These are phyloP conservation scores for Gryon sp. DNA, from an alignment of 1,140 invertebrate genomes.

Conservation along the genomic window DNA sequence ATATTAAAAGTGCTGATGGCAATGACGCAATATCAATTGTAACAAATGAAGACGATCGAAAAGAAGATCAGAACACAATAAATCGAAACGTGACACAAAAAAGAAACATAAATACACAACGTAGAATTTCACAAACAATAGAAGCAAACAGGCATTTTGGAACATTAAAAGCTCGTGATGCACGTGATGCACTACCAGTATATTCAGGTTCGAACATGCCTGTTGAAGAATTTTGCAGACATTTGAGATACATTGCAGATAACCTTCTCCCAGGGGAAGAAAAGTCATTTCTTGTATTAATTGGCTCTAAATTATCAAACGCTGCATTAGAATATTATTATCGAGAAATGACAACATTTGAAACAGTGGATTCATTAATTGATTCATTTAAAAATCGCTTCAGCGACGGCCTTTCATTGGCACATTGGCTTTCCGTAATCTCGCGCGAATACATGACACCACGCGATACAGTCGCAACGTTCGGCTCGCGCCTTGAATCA, in stretches of 20 bases:
- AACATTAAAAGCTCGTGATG: neutral
- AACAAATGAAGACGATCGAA: too few species aligned
- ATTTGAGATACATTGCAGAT: neutral
- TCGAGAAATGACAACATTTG: neutral
- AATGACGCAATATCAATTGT: too few species aligned
- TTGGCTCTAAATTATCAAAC: neutral
- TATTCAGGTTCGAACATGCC: constrained; percentile 5
- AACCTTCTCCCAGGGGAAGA: neutral
- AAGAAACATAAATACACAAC: too few species aligned
- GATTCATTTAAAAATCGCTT: neutral
- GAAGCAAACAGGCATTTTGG: neutral
- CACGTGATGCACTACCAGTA: neutral
- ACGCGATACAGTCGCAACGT: neutral
- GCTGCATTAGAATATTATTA: neutral
- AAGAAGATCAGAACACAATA: too few species aligned
- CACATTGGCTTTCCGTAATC: neutral
- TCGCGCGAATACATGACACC: neutral
- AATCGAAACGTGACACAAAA: too few species aligned
- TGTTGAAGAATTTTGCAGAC: neutral
- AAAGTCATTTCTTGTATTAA: neutral
- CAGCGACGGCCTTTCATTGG: neutral
- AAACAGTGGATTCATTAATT: neutral
- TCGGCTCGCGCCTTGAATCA: neutral
- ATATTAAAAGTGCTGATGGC: too few species aligned
- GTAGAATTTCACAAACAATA: too few species aligned